Evolutionary conservation across 2,888 invertebrate genomes (phyloP).

Genomic region (Iphiclides podalirius): DNA sequence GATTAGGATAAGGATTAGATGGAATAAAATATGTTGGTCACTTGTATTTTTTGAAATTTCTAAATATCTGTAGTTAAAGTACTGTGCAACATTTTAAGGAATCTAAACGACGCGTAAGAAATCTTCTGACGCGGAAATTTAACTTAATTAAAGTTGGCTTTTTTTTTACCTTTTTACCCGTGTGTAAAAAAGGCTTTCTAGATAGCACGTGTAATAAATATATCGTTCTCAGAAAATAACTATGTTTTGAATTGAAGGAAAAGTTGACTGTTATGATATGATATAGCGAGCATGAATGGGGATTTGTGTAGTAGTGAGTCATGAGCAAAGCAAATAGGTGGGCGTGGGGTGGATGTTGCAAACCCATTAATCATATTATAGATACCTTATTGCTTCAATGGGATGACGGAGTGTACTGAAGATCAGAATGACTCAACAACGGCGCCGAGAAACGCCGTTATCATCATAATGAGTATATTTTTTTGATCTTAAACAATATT

Average conservation of each 20-base stretch:
- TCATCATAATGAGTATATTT: background rate
- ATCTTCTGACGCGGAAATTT: too few relatives aligned
- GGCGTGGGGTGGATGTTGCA: conserved; percentile 54
- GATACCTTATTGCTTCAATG: conserved; percentile 68
- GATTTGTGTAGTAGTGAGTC: conserved; percentile 40
- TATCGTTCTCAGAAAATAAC: background rate
- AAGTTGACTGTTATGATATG: conserved; percentile 31
- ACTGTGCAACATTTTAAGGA: too few relatives aligned
- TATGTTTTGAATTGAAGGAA: conserved; percentile 3
- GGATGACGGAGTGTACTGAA: conserved; percentile 44
- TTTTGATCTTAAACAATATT: conserved; percentile 7
- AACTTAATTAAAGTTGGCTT: too few relatives aligned
- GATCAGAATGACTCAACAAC: conserved; percentile 36
- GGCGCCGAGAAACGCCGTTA: conserved; percentile 24
- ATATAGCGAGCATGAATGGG: conserved; percentile 39
- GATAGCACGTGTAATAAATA: too few relatives aligned
- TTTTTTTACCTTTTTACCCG: too few relatives aligned
- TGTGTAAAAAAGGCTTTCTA: too few relatives aligned
- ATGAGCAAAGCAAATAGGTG: conserved; percentile 45
- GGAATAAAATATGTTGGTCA: too few relatives aligned
- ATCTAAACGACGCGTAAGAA: too few relatives aligned
- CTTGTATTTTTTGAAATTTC: too few relatives aligned
- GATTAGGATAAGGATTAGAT: too few relatives aligned
- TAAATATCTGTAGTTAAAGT: too few relatives aligned
- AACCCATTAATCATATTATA: conserved; percentile 67